Evolutionary conservation across 2,888 invertebrate species (phyloP).

Genomic region (Stenotaenia linearis): DNA sequence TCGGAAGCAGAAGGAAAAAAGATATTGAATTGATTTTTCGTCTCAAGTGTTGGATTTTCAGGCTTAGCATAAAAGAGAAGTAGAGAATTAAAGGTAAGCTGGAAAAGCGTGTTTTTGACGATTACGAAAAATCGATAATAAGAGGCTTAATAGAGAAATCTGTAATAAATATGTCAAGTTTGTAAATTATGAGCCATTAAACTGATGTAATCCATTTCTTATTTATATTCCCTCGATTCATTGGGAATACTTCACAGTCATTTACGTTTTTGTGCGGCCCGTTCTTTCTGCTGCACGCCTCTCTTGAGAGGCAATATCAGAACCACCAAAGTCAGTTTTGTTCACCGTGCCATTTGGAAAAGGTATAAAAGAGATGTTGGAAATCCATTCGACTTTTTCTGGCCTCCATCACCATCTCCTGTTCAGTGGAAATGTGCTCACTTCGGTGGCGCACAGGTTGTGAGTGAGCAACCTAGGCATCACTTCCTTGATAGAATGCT

Average conservation of each 20-base stretch:
- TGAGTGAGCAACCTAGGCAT: constrained; percentile 1
- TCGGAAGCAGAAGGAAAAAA: neutral
- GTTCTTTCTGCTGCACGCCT: constrained; percentile 12
- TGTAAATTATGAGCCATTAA: constrained; percentile 6
- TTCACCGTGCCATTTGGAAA: constrained; percentile 26
- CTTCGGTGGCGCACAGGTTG: constrained; percentile 15
- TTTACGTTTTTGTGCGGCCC: constrained; percentile 20
- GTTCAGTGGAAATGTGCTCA: constrained; percentile 18
- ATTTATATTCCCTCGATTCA: constrained; percentile 24
- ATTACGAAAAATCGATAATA: neutral
- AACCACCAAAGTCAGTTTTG: constrained; percentile 26
- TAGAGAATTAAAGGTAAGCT: neutral
- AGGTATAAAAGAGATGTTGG: constrained; percentile 24
- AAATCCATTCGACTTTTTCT: constrained; percentile 24
- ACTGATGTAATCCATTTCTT: constrained; percentile 23
- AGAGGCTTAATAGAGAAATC: constrained; percentile 11
- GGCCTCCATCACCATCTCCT: constrained; percentile 12
- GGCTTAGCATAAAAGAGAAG: constrained; percentile 1
- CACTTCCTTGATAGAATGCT: constrained; percentile 10
- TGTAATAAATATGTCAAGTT: neutral
- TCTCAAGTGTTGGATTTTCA: neutral
- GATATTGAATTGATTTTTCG: constrained; percentile 8
- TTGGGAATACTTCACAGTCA: constrained; percentile 19
- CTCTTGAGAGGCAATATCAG: constrained; percentile 23
- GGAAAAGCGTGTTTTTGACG: neutral